Conservation (phyloP, 2,888 invertebrate species). For the Melieria picta region DNA sequence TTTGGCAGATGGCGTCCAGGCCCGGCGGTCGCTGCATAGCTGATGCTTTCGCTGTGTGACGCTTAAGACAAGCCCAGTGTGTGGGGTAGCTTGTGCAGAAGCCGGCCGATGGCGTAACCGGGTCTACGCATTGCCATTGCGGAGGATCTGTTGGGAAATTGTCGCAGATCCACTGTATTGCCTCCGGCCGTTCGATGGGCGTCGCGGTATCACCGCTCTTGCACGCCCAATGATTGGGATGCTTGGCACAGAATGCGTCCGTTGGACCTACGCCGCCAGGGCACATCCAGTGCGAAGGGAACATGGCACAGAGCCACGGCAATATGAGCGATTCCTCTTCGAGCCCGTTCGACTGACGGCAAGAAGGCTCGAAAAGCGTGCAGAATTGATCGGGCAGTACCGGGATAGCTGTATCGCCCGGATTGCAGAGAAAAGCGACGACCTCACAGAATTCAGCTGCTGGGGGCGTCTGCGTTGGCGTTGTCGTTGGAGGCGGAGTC, state of each 20-base stretch:
- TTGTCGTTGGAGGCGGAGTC: conserved; percentile 22
- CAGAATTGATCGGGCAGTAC: background rate
- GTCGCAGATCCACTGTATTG: background rate
- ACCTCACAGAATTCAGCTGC: conserved; percentile 8
- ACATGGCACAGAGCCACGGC: background rate
- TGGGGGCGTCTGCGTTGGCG: conserved; percentile 14
- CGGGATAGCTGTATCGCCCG: background rate
- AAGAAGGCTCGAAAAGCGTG: background rate
- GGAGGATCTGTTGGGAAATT: background rate
- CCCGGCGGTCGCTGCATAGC: background rate
- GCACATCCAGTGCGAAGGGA: background rate
- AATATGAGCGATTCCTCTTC: background rate
- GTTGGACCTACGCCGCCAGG: background rate
- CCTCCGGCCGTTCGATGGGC: background rate
- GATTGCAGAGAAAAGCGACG: background rate
- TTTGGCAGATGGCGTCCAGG: background rate
- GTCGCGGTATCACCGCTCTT: no score
- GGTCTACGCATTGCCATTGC: background rate
- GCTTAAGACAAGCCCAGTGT: background rate
- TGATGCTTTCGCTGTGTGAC: background rate
- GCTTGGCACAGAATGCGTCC: background rate
- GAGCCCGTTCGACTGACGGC: background rate
- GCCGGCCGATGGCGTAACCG: background rate
- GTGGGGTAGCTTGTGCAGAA: background rate
- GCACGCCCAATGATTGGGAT: background rate